These are phyloP conservation scores for Bombus balteatus DNA, from an alignment of 1,140 invertebrate species.

Conservation along the genomic window DNA sequence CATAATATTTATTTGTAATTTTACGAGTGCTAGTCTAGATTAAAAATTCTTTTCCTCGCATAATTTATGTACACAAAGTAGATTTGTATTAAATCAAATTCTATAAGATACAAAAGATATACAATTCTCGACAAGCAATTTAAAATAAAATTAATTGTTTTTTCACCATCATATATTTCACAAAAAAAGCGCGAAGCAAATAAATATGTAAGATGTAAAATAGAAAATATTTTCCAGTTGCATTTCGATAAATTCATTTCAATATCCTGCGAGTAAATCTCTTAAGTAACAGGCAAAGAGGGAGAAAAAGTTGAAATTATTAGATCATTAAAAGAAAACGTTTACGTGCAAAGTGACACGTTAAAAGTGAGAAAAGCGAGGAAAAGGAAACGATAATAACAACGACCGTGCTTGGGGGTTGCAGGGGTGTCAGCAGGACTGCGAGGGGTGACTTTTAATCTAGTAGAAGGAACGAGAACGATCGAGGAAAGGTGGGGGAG, in stretches of 20 bases:
- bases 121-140: too few relatives aligned
- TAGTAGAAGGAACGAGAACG: conserved; percentile 30
- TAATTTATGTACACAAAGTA: background rate
- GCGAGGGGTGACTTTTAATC: conserved; percentile 30
- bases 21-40: background rate
- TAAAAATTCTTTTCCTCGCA: background rate
- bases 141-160: too few relatives aligned
- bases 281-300: background rate
- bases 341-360: background rate
- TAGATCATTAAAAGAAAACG: background rate
- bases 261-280: background rate
- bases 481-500: background rate
- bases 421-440: background rate
- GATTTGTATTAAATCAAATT: too few relatives aligned
- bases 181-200: background rate
- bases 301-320: background rate
- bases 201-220: background rate
- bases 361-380: background rate
- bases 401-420: background rate
- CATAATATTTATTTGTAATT: background rate
- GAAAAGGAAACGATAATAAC: background rate
- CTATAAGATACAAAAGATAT: too few relatives aligned
- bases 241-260: background rate
- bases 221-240: background rate
- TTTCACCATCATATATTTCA: background rate